Conservation (phyloP, 2,113 vertebrate species). For the Jaculus jaculus region DNA sequence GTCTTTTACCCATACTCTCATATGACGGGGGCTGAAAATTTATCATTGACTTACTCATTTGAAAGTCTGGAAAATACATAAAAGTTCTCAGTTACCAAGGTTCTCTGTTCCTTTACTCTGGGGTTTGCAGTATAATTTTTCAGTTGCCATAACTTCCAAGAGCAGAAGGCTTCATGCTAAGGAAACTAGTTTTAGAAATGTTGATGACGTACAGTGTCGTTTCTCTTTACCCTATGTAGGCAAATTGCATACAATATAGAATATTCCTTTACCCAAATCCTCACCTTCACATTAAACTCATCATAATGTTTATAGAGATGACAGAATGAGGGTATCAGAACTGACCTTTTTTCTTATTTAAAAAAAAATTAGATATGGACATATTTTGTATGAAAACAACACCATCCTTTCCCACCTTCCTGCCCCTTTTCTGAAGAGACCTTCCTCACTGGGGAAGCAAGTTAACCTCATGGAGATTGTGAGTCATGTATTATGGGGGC, state of each 20-base stretch:
- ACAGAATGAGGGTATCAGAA: neutral
- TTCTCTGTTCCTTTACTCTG: neutral
- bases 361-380: neutral
- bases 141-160: neutral
- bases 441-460: too few relatives aligned
- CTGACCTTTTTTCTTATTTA: neutral
- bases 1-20: neutral
- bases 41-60: neutral
- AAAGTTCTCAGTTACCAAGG: neutral
- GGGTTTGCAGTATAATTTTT: accelerated
- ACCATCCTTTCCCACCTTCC: too few relatives aligned
- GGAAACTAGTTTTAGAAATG: neutral
- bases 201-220: neutral
- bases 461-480: too few relatives aligned
- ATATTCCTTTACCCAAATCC: accelerated
- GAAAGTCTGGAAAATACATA: neutral
- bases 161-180: neutral
- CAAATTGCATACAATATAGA: accelerated
- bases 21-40: neutral
- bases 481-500: too few relatives aligned
- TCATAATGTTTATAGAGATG: neutral
- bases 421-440: too few relatives aligned
- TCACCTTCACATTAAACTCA: neutral
- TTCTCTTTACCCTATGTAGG: neutral
- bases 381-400: too few relatives aligned